Conservation (phyloP, 1,140 invertebrate species). For the Lethocerus indicus region DNA sequence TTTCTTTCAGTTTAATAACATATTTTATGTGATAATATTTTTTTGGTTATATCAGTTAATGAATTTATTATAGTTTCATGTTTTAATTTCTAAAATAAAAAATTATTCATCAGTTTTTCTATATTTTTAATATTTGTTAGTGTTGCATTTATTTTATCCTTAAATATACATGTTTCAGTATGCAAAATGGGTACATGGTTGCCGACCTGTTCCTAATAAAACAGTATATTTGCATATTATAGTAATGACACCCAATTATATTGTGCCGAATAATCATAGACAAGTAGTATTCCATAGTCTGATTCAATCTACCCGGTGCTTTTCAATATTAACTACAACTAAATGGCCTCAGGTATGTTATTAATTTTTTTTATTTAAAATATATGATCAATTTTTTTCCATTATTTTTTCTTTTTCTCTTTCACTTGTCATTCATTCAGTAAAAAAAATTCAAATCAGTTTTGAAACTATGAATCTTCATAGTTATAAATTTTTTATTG, state of each 20-base stretch:
- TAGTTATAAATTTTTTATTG: too few species aligned
- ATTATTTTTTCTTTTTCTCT: too few species aligned
- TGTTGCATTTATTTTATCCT: too few species aligned
- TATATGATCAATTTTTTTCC: conserved; percentile 25
- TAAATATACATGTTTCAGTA: too few species aligned
- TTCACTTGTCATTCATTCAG: too few species aligned
- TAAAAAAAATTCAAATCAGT: too few species aligned
- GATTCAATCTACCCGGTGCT: neutral
- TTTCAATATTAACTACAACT: neutral
- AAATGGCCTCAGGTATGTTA: conserved; percentile 4
- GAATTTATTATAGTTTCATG: conserved; percentile 23
- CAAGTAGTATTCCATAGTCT: conserved; percentile 6
- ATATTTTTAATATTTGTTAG: too few species aligned
- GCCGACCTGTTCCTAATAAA: neutral
- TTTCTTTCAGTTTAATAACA: conserved; percentile 8
- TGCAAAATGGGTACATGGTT: conserved; percentile 2
- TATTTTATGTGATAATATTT: conserved; percentile 6
- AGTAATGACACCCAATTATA: conserved; percentile 4
- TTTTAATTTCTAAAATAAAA: too few species aligned
- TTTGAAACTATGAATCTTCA: too few species aligned
- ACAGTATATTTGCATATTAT: conserved; percentile 4
- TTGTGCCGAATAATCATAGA: conserved; percentile 1
- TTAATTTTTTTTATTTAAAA: conserved; percentile 16
- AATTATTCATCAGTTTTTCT: conserved; percentile 6
- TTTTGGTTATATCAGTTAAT: conserved; percentile 26